Evolutionary conservation across 64 coral and sea anemone species (phyloP).

Genomic region (Porites lutea): DNA sequence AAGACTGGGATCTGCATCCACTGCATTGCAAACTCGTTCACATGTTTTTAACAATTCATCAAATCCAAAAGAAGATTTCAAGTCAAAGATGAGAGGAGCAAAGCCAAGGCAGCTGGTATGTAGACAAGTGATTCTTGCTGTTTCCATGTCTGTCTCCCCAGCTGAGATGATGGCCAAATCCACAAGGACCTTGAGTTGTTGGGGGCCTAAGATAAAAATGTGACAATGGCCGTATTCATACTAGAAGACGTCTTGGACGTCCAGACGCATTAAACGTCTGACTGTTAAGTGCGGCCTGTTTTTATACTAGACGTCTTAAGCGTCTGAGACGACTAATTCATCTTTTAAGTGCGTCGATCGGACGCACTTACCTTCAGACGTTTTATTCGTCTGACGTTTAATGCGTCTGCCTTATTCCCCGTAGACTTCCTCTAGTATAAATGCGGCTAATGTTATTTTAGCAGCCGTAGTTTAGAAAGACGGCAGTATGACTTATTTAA

Average conservation of each 20-base stretch:
- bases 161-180: slow-evolving; percentile 91
- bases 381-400: too few species aligned
- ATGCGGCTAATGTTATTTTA: too few species aligned
- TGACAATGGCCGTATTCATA: neutral
- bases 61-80: slow-evolving; percentile 55
- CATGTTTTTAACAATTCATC: slow-evolving; percentile 68
- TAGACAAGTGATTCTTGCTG: slow-evolving; percentile 71
- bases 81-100: slow-evolving; percentile 75
- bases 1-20: slow-evolving; percentile 60
- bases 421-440: too few species aligned
- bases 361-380: too few species aligned
- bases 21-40: slow-evolving; percentile 78
- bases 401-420: too few species aligned
- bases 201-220: slow-evolving; percentile 43
- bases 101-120: slow-evolving; percentile 78
- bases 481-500: neutral
- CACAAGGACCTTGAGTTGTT: slow-evolving; percentile 78
- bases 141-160: slow-evolving; percentile 74
- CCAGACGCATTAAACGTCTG: too few species aligned
- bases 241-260: too few species aligned
- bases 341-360: too few species aligned
- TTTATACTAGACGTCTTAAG: too few species aligned
- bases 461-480: neutral
- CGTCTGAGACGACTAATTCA: too few species aligned
- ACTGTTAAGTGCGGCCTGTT: too few species aligned